Conservation (phyloP, 2,888 invertebrate genomes). For the Sceliomorpha sp. region DNA sequence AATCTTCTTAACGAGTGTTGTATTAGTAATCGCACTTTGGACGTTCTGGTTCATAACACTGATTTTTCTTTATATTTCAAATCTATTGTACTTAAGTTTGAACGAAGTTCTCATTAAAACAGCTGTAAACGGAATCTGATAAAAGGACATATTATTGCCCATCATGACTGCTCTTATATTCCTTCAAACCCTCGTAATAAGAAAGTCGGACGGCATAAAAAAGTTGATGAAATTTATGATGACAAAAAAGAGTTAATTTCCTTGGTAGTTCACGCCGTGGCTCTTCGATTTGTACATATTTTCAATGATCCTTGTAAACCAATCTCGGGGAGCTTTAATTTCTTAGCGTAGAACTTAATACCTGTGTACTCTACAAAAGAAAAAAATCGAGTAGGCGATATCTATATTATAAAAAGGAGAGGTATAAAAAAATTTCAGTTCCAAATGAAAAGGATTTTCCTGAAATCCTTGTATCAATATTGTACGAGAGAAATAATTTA, state of each 20-base stretch:
- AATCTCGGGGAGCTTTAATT: conserved; percentile 25
- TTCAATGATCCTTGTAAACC: conserved; percentile 29
- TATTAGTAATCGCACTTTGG: no score
- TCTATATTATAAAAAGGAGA: conserved; percentile 39
- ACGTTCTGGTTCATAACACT: no score
- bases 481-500: conserved; percentile 63
- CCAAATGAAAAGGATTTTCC: conserved; percentile 62
- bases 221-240: no score
- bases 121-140: no score
- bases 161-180: no score
- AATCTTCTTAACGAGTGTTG: no score
- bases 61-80: no score
- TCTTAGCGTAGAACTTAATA: conserved; percentile 45
- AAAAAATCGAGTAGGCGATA: conserved; percentile 29
- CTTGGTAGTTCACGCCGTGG: conserved; percentile 50
- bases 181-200: no score
- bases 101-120: no score
- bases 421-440: conserved; percentile 56
- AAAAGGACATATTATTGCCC: no score
- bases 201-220: no score
- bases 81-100: no score
- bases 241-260: conserved; percentile 52
- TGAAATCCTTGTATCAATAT: conserved; percentile 39
- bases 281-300: conserved; percentile 66
- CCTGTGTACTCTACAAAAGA: conserved; percentile 14